These are phyloP conservation scores for Carettochelys insculpta DNA, from an alignment of 2,113 vertebrate genomes.

Conservation along the genomic window DNA sequence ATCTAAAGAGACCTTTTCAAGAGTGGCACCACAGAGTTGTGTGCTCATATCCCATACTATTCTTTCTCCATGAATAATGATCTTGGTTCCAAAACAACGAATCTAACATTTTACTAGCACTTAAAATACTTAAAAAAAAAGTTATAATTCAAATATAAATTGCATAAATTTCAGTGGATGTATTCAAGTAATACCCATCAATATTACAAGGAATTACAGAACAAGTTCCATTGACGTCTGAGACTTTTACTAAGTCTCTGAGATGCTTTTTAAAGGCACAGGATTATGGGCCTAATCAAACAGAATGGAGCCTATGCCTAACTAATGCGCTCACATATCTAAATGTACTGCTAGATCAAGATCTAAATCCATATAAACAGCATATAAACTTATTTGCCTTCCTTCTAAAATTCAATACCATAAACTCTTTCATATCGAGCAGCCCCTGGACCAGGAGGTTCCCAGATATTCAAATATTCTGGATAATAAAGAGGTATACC, in stretches of 20 bases:
- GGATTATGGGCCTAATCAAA: background rate
- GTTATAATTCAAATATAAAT: too few species aligned
- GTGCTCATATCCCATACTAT: background rate
- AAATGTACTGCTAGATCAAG: background rate
- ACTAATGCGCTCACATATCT: background rate
- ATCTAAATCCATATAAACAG: background rate
- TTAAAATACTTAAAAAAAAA: background rate
- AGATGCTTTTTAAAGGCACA: background rate
- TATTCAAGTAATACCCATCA: background rate
- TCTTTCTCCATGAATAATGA: fast-evolving
- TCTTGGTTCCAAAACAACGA: background rate
- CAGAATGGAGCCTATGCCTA: too few species aligned
- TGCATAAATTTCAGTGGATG: too few species aligned
- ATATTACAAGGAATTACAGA: background rate
- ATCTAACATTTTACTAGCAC: background rate
- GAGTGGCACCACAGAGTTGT: background rate
- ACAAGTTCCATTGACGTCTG: background rate
- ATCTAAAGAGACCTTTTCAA: background rate
- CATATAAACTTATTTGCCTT: background rate
- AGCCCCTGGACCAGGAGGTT: too few species aligned
- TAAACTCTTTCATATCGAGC: too few species aligned
- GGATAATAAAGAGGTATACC: too few species aligned
- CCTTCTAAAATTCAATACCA: background rate
- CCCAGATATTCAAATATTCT: too few species aligned
- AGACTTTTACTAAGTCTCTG: background rate